A percentile compares a stretch with the other conserved stretches of the same genome.
These are phyloP conservation scores for Neolamprologus ventralis DNA, from an alignment of 2,113 vertebrate species.

Conservation along the genomic window DNA sequence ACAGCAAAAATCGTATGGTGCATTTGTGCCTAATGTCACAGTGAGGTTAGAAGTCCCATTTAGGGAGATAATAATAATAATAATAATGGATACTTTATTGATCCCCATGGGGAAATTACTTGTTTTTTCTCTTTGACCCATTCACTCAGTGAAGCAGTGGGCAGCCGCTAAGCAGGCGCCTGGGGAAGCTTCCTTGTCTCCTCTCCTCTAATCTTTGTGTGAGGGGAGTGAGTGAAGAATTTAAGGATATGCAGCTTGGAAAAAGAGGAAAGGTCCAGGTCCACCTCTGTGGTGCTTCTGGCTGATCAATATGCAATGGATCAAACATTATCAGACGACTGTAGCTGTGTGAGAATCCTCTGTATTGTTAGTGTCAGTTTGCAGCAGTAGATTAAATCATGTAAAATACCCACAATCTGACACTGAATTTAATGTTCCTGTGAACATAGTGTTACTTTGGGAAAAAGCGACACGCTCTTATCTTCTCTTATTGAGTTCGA, in stretches of 20 bases:
- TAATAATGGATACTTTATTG: neutral
- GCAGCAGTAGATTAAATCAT: fast-evolving
- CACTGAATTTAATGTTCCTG: neutral
- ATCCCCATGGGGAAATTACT: neutral
- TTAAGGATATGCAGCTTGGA: neutral
- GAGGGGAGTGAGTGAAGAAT: neutral
- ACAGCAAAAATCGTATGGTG: neutral
- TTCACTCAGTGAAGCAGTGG: neutral
- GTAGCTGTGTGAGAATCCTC: neutral
- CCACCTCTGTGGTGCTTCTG: neutral
- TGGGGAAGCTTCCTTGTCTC: neutral
- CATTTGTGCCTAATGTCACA: neutral
- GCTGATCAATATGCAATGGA: neutral
- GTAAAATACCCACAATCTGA: neutral
- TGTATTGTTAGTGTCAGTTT: fast-evolving
- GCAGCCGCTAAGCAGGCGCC: neutral
- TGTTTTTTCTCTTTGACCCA: neutral
- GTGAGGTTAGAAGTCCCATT: neutral
- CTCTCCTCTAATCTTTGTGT: neutral
- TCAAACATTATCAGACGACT: neutral
- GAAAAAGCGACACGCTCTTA: neutral
- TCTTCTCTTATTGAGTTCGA: neutral
- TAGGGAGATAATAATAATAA: neutral
- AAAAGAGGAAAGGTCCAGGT: neutral
- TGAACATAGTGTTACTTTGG: neutral